Conservation (phyloP, 2,113 vertebrate genomes). For the Laticauda laticaudata region DNA sequence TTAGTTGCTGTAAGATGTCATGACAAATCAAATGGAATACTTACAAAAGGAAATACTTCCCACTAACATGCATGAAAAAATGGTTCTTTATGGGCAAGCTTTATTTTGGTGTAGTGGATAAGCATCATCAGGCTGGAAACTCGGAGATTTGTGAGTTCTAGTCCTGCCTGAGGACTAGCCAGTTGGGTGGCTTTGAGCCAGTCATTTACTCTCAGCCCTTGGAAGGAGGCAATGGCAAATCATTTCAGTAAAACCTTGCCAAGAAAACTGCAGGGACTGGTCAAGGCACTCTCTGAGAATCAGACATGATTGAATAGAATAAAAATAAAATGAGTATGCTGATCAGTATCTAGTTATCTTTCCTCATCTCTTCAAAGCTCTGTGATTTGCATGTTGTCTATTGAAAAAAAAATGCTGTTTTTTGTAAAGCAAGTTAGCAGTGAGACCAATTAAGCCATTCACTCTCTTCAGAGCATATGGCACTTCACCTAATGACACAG, state of each 20-base stretch:
- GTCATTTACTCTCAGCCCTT: neutral
- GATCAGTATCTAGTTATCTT: neutral
- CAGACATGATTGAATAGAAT: neutral
- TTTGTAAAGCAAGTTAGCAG: neutral
- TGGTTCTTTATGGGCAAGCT: neutral
- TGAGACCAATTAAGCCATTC: neutral
- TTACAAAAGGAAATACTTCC: neutral
- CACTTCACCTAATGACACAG: neutral
- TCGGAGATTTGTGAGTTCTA: neutral
- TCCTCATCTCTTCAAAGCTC: neutral
- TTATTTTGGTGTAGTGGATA: neutral
- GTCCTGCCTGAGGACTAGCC: neutral
- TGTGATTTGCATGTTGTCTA: neutral
- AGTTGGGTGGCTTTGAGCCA: neutral
- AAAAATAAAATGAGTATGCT: neutral
- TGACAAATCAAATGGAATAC: neutral
- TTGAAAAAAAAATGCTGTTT: neutral
- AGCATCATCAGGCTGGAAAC: neutral
- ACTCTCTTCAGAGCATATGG: neutral
- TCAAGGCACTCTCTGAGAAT: neutral
- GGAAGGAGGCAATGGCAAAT: neutral
- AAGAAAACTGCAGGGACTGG: neutral
- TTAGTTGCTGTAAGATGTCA: neutral
- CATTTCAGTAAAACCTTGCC: neutral
- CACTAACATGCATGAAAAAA: neutral